These are phyloP conservation scores for Bujurquina vittata DNA, from an alignment of 2,113 vertebrate genomes.

Conservation along the genomic window DNA sequence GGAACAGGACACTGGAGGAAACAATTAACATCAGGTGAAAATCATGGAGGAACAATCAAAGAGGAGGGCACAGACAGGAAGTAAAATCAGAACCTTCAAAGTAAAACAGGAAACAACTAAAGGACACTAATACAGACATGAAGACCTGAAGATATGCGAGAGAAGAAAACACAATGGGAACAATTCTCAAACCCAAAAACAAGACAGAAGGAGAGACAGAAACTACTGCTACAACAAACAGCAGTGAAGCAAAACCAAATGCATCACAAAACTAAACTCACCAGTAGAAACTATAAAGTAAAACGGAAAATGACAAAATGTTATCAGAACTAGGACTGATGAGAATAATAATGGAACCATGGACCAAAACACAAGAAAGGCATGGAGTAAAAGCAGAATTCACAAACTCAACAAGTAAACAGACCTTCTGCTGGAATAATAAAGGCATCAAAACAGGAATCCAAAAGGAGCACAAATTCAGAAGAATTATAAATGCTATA, in stretches of 20 bases:
- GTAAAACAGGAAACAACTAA: background rate
- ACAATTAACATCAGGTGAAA: background rate
- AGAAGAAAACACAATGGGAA: background rate
- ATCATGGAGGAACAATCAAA: background rate
- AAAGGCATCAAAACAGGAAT: background rate
- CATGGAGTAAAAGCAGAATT: background rate
- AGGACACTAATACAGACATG: background rate
- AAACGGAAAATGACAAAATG: background rate
- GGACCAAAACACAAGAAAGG: background rate
- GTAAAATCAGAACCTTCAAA: background rate
- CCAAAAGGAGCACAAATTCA: background rate
- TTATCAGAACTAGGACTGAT: background rate
- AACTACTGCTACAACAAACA: background rate
- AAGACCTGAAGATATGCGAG: background rate
- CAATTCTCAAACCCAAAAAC: background rate
- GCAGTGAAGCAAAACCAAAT: background rate
- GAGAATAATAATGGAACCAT: background rate
- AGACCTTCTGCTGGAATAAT: background rate
- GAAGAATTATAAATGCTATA: no score
- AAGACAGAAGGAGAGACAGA: background rate
- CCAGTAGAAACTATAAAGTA: background rate
- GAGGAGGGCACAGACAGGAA: background rate
- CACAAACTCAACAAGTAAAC: background rate
- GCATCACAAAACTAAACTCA: background rate
- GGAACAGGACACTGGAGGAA: background rate